A percentile compares a stretch with the other conserved stretches of the same genome.
Evolutionary conservation across 1,140 invertebrate species (phyloP).

Genomic region (Calycopis cecrops): DNA sequence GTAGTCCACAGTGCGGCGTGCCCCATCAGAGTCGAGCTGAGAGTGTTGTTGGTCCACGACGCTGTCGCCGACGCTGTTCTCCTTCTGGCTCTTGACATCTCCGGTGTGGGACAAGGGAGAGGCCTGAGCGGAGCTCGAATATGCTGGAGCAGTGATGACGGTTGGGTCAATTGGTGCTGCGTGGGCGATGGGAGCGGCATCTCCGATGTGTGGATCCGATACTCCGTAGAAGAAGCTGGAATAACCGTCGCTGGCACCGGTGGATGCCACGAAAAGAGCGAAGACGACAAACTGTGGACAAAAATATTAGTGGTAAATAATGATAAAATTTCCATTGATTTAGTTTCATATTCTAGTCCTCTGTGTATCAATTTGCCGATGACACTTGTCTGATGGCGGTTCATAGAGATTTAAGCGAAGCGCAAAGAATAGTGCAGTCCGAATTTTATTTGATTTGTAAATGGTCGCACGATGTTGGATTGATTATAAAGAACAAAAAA

Average conservation of each 20-base stretch:
- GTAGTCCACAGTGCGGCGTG: no score
- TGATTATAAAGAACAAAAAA: no score
- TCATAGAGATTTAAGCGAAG: no score
- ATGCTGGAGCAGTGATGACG: neutral
- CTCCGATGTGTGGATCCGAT: slow-evolving; percentile 59
- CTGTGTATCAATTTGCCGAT: no score
- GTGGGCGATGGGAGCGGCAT: slow-evolving; percentile 24
- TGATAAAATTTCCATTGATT: no score
- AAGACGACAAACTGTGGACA: slow-evolving; percentile 40
- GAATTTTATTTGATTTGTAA: no score
- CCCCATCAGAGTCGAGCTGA: slow-evolving; percentile 67
- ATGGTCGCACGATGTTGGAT: no score
- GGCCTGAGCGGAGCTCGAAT: neutral
- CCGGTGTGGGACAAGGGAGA: no score
- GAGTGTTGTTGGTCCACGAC: slow-evolving; percentile 75
- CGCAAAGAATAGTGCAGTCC: no score
- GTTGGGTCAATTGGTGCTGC: neutral
- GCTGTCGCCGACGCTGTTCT: slow-evolving; percentile 70
- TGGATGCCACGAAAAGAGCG: slow-evolving; percentile 31
- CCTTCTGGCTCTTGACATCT: slow-evolving; percentile 69
- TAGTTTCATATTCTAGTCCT: no score
- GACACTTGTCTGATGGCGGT: no score
- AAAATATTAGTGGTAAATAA: no score
- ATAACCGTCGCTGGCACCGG: slow-evolving; percentile 39
- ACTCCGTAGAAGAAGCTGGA: slow-evolving; percentile 62